phyloP scores from a whole-genome alignment of 2,113 vertebrate genomes.

The Hippocampus zosterae region DNA sequence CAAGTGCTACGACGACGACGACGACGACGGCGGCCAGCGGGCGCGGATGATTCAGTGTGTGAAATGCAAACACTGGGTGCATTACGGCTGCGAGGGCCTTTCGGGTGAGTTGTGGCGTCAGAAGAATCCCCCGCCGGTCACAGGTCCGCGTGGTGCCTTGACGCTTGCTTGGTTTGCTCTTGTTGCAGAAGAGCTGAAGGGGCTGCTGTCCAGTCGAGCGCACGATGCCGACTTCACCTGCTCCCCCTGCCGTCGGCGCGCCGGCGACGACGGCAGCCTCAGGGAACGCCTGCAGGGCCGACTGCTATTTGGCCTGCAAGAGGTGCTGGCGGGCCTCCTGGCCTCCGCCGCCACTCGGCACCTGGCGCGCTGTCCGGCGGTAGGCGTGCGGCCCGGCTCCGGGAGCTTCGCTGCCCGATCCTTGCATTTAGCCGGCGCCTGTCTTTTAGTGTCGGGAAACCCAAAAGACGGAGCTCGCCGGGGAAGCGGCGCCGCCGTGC shows the following conservation, averaged over 20 bases:
- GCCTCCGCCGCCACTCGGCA: conserved; percentile 58
- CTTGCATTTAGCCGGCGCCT: not conserved
- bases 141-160: too few relatives aligned
- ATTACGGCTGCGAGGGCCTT: conserved; percentile 84
- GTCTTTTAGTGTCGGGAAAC: conserved; percentile 64
- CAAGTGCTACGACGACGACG: conserved; percentile 76
- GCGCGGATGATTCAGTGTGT: conserved; percentile 84
- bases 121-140: not conserved
- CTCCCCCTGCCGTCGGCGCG: conserved; percentile 71
- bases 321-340: conserved; percentile 74
- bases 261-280: conserved; percentile 61
- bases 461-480: conserved; percentile 22
- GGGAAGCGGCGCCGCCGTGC: conserved; percentile 62
- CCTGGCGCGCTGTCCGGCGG: conserved; percentile 72
- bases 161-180: not conserved
- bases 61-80: conserved; percentile 83
- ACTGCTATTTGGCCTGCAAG: conserved; percentile 68
- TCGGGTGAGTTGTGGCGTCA: conserved; percentile 67
- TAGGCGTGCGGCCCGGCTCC: conserved; percentile 27
- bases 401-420: fast-evolving
- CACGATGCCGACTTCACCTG: conserved; percentile 77
- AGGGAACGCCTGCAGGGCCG: conserved; percentile 72
- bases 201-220: conserved; percentile 74
- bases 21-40: conserved; percentile 71
- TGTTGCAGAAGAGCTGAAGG: conserved; percentile 79